Evolutionary conservation across 2,113 vertebrate genomes (phyloP).

Genomic region (Miniopterus natalensis): DNA sequence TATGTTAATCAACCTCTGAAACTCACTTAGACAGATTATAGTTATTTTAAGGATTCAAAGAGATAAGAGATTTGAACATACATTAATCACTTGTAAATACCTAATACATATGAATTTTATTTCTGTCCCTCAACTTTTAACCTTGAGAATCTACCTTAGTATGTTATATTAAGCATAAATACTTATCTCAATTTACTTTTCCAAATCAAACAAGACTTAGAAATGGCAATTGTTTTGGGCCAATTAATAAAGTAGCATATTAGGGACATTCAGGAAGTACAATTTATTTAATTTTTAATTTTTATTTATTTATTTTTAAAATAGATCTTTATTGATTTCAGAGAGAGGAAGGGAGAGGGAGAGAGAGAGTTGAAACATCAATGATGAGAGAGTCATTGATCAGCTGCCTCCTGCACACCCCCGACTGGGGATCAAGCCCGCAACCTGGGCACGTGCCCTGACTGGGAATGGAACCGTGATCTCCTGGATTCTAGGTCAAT

Average conservation of each 20-base stretch:
- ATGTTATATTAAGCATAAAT: background rate
- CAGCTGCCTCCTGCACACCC: too few relatives aligned
- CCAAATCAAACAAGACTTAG: conserved; percentile 43
- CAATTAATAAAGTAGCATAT: background rate
- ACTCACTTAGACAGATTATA: background rate
- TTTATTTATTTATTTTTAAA: too few relatives aligned
- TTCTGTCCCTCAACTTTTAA: conserved; percentile 48
- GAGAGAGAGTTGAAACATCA: too few relatives aligned
- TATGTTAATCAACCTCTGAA: background rate
- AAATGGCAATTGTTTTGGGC: background rate
- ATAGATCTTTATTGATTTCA: too few relatives aligned
- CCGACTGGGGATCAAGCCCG: too few relatives aligned
- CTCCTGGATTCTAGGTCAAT: too few relatives aligned
- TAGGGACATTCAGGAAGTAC: background rate
- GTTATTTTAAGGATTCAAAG: conserved; percentile 40
- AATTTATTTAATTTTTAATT: background rate
- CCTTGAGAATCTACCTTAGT: background rate
- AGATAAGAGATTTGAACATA: background rate
- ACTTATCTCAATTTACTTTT: background rate
- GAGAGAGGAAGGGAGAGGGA: too few relatives aligned
- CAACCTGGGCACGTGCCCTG: too few relatives aligned
- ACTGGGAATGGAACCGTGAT: too few relatives aligned
- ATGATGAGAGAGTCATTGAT: too few relatives aligned
- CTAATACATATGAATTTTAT: conserved; percentile 34
- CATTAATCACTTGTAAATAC: background rate